Evolutionary conservation across 2,113 vertebrate genomes (phyloP).

Genomic region (Microtus ochrogaster): DNA sequence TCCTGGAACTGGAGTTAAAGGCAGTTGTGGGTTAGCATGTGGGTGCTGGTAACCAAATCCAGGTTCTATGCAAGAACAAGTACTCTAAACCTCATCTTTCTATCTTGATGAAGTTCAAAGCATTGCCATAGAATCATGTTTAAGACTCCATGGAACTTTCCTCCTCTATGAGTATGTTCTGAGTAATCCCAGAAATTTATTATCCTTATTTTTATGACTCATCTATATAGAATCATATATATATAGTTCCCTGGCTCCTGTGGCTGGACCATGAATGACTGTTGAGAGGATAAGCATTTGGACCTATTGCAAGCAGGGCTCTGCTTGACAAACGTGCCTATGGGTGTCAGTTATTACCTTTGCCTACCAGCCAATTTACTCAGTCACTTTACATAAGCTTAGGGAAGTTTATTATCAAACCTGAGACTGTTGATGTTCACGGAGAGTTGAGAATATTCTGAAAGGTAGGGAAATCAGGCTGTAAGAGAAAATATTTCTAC

Average conservation of each 20-base stretch:
- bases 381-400: background rate
- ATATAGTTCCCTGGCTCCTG: background rate
- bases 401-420: background rate
- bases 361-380: background rate
- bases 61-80: background rate
- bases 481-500: background rate
- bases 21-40: background rate
- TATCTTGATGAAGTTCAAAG: conserved; percentile 40
- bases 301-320: fast-evolving
- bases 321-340: background rate
- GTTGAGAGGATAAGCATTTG: background rate
- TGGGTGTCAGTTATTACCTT: background rate
- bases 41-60: background rate
- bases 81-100: background rate
- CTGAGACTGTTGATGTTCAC: background rate
- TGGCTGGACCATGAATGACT: background rate
- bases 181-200: background rate
- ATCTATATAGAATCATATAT: background rate
- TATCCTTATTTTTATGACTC: conserved; percentile 22
- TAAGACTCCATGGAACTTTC: conserved; percentile 9
- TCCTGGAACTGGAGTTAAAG: background rate
- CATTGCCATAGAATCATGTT: background rate
- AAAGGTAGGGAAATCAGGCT: background rate
- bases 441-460: background rate
- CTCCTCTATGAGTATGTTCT: background rate